Percentiles rank a stretch among this genome's conserved stretches.
Evolutionary conservation across 2,113 vertebrate species (phyloP).

Genomic region (Neogale vison): DNA sequence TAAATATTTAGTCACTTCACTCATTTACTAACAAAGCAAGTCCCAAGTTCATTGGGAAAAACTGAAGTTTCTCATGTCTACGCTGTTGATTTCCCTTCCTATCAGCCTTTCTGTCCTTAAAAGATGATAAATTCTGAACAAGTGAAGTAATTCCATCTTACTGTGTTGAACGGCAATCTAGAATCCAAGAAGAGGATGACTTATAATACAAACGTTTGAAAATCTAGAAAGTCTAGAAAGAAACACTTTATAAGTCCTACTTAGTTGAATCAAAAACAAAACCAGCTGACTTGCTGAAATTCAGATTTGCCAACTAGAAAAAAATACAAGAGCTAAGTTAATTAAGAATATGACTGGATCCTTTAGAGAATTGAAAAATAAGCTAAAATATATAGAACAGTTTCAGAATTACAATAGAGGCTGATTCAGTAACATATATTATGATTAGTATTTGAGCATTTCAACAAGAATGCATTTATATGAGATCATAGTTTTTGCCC

Average conservation of each 20-base stretch:
- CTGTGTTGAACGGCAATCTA: not conserved
- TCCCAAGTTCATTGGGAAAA: not conserved
- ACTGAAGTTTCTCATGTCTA: not conserved
- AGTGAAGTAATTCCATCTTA: not conserved
- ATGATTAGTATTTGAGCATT: constrained; percentile 3
- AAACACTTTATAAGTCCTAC: not conserved
- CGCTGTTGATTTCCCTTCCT: not conserved
- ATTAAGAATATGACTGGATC: not conserved
- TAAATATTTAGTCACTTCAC: not conserved
- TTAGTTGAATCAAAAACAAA: constrained; percentile 33
- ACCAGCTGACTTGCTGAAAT: not conserved
- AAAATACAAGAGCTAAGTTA: not conserved
- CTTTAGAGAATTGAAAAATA: constrained; percentile 26
- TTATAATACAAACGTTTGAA: not conserved
- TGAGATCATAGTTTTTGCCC: not conserved
- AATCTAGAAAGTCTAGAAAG: not conserved
- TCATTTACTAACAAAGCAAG: not conserved
- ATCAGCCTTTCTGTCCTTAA: not conserved
- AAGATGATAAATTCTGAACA: not conserved
- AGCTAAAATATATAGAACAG: constrained; percentile 15
- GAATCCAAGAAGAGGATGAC: not conserved
- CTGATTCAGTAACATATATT: not conserved
- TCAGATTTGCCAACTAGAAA: not conserved
- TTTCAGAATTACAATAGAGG: constrained; percentile 13
- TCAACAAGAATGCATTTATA: not conserved